phyloP scores from a whole-genome alignment of 1,140 invertebrate genomes.

The Phthorimaea operculella region DNA sequence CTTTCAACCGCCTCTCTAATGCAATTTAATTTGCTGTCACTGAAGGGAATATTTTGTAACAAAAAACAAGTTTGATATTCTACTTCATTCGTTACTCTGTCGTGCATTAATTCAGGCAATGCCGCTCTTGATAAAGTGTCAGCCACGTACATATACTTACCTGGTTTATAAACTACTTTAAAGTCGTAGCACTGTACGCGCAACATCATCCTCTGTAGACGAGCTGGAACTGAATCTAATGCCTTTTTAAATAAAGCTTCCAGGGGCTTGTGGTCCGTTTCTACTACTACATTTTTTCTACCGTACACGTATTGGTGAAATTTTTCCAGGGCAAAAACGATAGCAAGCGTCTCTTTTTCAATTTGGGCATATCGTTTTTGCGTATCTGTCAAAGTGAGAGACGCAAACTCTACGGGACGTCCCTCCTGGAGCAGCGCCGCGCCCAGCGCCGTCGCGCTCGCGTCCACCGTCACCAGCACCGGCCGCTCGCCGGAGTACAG shows the following conservation, averaged over 20 bases:
- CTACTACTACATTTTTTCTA: not conserved
- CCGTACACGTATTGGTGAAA: slow-evolving; percentile 5
- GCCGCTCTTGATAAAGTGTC: not conserved
- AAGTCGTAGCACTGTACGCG: slow-evolving; percentile 47
- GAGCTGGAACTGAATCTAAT: slow-evolving; percentile 33
- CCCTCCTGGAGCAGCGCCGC: slow-evolving; percentile 4
- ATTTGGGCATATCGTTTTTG: not conserved
- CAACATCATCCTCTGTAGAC: slow-evolving; percentile 48
- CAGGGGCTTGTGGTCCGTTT: not conserved
- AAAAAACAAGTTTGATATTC: not conserved
- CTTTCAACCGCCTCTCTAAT: not conserved
- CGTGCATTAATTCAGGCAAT: not conserved
- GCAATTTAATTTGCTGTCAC: not conserved
- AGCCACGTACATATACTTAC: slow-evolving; percentile 37
- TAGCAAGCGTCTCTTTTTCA: slow-evolving; percentile 1
- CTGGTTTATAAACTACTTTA: slow-evolving; percentile 41
- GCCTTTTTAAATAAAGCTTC: slow-evolving; percentile 41
- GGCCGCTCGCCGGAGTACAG: slow-evolving; percentile 7
- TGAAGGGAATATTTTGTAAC: not conserved
- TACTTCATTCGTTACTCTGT: not conserved
- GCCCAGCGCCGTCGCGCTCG: not conserved
- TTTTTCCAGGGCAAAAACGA: not conserved
- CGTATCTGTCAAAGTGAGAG: not conserved
- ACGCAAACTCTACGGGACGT: not conserved
- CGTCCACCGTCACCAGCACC: slow-evolving; percentile 18